Percentiles rank a stretch among this genome's conserved stretches.
Evolutionary conservation across 37 sponge, comb jelly and placozoan genomes (phyloP).

Genomic region (Beroe forskalii): DNA sequence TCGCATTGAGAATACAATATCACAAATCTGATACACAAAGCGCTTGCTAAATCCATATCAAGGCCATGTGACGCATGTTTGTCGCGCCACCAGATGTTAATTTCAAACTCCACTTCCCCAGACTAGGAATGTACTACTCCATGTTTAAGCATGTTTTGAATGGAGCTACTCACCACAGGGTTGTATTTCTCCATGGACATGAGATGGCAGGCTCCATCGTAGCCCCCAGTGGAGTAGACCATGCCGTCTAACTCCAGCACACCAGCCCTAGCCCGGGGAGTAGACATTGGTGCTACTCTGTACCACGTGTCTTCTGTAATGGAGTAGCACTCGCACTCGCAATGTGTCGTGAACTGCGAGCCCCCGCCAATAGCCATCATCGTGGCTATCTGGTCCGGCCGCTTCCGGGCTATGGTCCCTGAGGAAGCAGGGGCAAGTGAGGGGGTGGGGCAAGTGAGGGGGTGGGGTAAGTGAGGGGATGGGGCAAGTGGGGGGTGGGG

Average conservation of each 20-base stretch:
- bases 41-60: too few species aligned
- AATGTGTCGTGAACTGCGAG: conserved; percentile 44
- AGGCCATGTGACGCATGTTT: too few species aligned
- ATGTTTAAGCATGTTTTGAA: too few species aligned
- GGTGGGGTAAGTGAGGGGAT: too few species aligned
- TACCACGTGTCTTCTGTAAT: conserved; percentile 39
- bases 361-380: conserved; percentile 59
- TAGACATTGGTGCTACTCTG: conserved; percentile 1
- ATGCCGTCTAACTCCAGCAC: neutral
- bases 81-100: too few species aligned
- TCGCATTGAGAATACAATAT: too few species aligned
- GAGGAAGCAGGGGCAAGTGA: too few species aligned
- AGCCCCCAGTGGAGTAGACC: conserved; percentile 40
- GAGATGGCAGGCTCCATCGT: conserved; percentile 24
- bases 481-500: too few species aligned
- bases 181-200: conserved; percentile 45
- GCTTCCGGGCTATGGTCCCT: conserved; percentile 23
- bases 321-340: conserved; percentile 58
- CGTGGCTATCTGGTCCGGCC: conserved; percentile 21
- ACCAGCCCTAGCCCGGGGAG: conserved; percentile 23
- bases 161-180: neutral
- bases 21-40: too few species aligned
- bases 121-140: too few species aligned
- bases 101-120: too few species aligned
- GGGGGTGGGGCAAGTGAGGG: too few species aligned